Evolutionary conservation across 2,113 vertebrate genomes (phyloP).

Genomic region (Bufo bufo): DNA sequence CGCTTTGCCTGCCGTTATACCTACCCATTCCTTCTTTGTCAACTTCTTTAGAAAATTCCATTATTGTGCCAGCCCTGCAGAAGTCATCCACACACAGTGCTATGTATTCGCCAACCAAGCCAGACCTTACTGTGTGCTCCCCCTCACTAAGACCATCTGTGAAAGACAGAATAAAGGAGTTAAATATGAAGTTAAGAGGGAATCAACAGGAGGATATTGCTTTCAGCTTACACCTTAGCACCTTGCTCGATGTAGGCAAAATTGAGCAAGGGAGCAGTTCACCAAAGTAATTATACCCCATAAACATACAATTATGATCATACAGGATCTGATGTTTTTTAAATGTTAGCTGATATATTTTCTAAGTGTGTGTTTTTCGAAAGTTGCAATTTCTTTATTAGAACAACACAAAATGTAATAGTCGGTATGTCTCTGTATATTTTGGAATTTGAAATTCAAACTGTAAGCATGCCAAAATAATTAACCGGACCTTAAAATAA

Average conservation of each 20-base stretch:
- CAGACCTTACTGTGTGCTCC: not conserved
- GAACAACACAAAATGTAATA: no score
- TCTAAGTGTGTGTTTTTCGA: not conserved
- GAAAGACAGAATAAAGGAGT: conserved; percentile 63
- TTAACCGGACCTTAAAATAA: not conserved
- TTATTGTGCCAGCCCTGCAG: not conserved
- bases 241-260: conserved; percentile 71
- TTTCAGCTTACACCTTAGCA: conserved; percentile 69
- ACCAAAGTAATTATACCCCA: not conserved
- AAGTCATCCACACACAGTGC: not conserved
- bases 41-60: not conserved
- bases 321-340: not conserved
- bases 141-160: not conserved
- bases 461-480: not conserved
- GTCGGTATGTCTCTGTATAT: no score
- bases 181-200: conserved; percentile 66
- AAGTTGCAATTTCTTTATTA: not conserved
- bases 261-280: not conserved
- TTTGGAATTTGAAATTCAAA: not conserved
- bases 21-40: conserved; percentile 10
- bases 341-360: not conserved
- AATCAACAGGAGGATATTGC: conserved; percentile 70
- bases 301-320: not conserved
- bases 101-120: not conserved
- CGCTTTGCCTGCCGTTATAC: conserved; percentile 22